Conservation (phyloP, 1,140 invertebrate genomes). For the Hylyphantes graminicola region DNA sequence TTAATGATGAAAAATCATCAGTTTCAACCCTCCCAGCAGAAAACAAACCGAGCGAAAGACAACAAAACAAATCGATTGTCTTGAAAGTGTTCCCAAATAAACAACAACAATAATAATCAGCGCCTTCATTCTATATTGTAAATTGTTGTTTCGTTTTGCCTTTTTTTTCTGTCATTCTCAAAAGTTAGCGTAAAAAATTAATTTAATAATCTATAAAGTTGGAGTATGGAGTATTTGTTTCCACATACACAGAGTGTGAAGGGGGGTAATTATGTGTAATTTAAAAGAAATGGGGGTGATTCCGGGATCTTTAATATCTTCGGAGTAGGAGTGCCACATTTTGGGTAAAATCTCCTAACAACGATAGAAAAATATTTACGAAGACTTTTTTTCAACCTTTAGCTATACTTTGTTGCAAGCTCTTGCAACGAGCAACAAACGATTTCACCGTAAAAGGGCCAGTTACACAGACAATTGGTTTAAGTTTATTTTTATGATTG, state of each 20-base stretch:
- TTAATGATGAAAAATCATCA: slow-evolving; percentile 29
- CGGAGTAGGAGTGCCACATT: too few species aligned
- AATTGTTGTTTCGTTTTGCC: too few species aligned
- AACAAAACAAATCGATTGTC: background rate
- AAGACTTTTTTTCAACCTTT: too few species aligned
- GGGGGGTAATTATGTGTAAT: slow-evolving; percentile 58
- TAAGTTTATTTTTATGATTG: too few species aligned
- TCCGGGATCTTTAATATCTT: slow-evolving; percentile 23
- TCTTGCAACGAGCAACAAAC: too few species aligned
- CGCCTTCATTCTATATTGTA: background rate
- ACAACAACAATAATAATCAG: slow-evolving; percentile 37
- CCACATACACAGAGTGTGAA: background rate
- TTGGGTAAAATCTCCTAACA: too few species aligned
- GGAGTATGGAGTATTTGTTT: slow-evolving; percentile 60
- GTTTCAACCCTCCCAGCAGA: background rate
- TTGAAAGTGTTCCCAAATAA: too few species aligned
- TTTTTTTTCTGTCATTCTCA: background rate
- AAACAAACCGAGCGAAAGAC: slow-evolving; percentile 36
- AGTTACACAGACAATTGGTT: too few species aligned
- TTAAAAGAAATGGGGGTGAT: slow-evolving; percentile 44
- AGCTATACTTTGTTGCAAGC: too few species aligned
- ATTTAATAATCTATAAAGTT: slow-evolving; percentile 51
- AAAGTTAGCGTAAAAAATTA: background rate
- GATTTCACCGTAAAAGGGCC: too few species aligned
- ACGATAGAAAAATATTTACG: too few species aligned